These are phyloP conservation scores for Atethmia centrago DNA, from an alignment of 2,888 invertebrate genomes.

Conservation along the genomic window DNA sequence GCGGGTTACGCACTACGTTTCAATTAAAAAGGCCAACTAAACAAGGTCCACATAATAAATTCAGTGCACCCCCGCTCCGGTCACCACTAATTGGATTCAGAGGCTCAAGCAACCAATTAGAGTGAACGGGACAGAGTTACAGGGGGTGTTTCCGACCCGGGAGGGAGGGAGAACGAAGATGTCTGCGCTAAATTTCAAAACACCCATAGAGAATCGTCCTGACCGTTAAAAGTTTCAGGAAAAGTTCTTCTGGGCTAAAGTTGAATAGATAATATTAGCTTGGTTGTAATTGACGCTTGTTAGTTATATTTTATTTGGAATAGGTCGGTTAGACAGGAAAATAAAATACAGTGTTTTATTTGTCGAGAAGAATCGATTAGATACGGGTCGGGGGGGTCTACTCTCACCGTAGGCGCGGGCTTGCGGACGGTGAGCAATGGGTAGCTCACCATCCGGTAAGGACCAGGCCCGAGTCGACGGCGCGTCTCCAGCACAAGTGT, in stretches of 20 bases:
- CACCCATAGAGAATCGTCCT: constrained; percentile 41
- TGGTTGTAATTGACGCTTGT: constrained; percentile 4
- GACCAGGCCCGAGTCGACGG: no score
- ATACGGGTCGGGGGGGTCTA: no score
- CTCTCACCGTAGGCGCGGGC: no score
- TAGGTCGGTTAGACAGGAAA: background rate
- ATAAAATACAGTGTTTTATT: background rate
- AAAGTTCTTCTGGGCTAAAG: constrained; percentile 33
- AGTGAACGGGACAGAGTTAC: constrained; percentile 75
- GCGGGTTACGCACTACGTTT: constrained; percentile 84
- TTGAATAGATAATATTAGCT: constrained; percentile 31
- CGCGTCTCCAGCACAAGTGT: no score
- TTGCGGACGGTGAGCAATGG: no score
- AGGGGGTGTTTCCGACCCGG: constrained; percentile 57
- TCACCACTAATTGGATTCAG: constrained; percentile 85
- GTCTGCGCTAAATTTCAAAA: constrained; percentile 57
- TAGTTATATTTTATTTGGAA: constrained; percentile 19
- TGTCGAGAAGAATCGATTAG: no score
- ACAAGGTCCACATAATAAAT: constrained; percentile 85
- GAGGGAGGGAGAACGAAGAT: constrained; percentile 60
- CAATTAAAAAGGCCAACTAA: constrained; percentile 86
- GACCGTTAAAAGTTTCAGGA: constrained; percentile 45
- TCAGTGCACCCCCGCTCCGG: constrained; percentile 79
- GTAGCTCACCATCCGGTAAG: no score
- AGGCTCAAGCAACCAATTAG: constrained; percentile 85